Base-by-base conservation (phyloP, 2,797 vertebrate species). In the Pipistrellus kuhlii region DNA sequence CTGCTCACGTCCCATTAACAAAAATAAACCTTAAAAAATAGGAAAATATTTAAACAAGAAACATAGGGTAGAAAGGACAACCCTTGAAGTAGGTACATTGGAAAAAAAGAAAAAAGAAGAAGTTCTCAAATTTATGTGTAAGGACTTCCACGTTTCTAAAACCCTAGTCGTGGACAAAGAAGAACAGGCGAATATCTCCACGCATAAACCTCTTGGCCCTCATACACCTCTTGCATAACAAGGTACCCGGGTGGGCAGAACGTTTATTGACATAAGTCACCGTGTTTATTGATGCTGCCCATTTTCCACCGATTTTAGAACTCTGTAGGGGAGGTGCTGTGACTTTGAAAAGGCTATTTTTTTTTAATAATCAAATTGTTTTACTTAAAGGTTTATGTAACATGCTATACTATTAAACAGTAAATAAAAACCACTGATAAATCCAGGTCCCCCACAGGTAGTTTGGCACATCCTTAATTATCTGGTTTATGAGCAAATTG, bases 281-380 rank as follows among this genome's bases (percentile, higher is more conserved):
- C 18, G 97, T 97, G 98, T 98, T 98, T 98, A 98, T 98, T 98
- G 98, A 98, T 97, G 96, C 96, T 98, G 98, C 97, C 97, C 97
- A 94, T 98, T 98, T 98, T 98, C 98, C 97, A 98, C 97, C 93
- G 97, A 97, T 97, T 98, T 98, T 98, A 98, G 97, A 98, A 98
- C 98, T 98, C 98, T 98, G 97, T 97, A 97, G 98, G 98, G 98
- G 98, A 97, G 97, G 97, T 96, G 95, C 90, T 96, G 57, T 93
- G 97, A 98, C 97, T 98, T 98, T 98, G 97, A 97, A 98, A 98
- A 98, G 96, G 95, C 97, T 96, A 91, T 97, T 98, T 95, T 98
- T 98, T 85, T 94, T 88, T 53, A 64, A 98, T 98, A 98, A 98
- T 98, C 97, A 97, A 98, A 96, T 97, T 96, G 96, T 98, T 98